These are phyloP conservation scores for Chelon auratus DNA, from an alignment of 2,797 vertebrate species.

Conservation along the genomic window DNA sequence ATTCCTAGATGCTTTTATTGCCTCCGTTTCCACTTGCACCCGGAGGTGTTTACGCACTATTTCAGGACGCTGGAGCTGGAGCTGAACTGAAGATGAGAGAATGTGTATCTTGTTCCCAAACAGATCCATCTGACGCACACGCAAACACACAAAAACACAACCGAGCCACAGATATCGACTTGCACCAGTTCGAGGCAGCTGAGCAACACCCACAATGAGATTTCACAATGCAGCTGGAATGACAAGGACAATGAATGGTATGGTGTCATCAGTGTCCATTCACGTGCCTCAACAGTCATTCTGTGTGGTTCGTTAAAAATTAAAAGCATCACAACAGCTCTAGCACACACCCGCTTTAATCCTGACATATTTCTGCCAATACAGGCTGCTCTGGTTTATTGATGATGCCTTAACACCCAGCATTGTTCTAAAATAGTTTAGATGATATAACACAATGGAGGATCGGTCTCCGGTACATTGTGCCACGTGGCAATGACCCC, in stretches of 20 bases:
- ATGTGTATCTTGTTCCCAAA: slow-evolving; percentile 43
- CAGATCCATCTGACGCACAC: slow-evolving; percentile 13
- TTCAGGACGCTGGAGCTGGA: slow-evolving; percentile 36
- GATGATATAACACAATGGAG: background rate
- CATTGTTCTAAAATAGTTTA: background rate
- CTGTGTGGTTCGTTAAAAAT: slow-evolving; percentile 3
- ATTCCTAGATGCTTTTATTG: slow-evolving; percentile 50
- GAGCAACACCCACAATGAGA: slow-evolving; percentile 42
- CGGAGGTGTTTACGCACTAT: slow-evolving; percentile 46
- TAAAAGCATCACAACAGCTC: background rate
- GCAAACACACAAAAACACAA: slow-evolving; percentile 10
- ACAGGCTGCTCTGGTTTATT: too few species aligned
- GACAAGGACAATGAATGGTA: slow-evolving; percentile 31
- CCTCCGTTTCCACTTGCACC: slow-evolving; percentile 25
- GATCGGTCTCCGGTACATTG: too few species aligned
- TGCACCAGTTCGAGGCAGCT: slow-evolving; percentile 48
- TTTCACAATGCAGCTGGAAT: slow-evolving; percentile 40
- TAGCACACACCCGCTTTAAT: background rate
- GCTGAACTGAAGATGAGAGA: slow-evolving; percentile 48
- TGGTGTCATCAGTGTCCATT: slow-evolving; percentile 45
- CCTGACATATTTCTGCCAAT: background rate
- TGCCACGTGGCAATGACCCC: background rate
- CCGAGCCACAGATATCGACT: slow-evolving; percentile 30
- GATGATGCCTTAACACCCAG: background rate
- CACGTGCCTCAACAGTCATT: slow-evolving; percentile 25